Evolutionary conservation across 1,140 invertebrate genomes (phyloP), one percentile per base, ranked within the genome.

Genomic region (Pogonomyrmex californicus): DNA sequence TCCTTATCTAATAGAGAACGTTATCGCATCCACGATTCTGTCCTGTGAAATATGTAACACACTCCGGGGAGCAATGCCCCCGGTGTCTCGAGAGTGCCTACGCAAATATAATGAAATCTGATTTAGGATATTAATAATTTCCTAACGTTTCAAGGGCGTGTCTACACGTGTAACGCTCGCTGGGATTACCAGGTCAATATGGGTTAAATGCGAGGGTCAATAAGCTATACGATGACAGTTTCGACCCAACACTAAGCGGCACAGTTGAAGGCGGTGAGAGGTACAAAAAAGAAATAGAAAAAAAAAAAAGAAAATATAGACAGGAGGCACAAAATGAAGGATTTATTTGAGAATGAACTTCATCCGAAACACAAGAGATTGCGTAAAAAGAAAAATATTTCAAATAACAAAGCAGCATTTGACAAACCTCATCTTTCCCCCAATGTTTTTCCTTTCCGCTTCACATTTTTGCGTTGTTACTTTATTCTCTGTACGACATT

Each of bases 181-280:
- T 83, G 38, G 30, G 68, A 73, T 75, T 75, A 83, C 44, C 41
- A 17, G 79, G 79, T 83, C 68, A 83, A 83, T 83, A 75, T 4
- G 54, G 68, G 79, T 83, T 75, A 83, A 83, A 83, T 60, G 54
- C 79, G 68, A 73, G 44, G 79, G 79, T 83, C 79, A 83, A 83
- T 83, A 36, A 17, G 79, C 51, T 81, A 63, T 49, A 36, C 77
- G 62, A 10, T 75, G 41, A 83, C 68, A 33, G 54, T 60, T 83
- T 83, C 79, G 79, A 68, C 12, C n/a, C 62, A 66, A 36, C 41
- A 60, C 41, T 38, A 83, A 44, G 44, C 54, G 54, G 68, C 51
- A 56, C 17, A 49, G 68, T 12, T 82, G 60, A 58, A 36, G n/a
- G 23, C 78, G 12, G n/a, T 9, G 17, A 30, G 36, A 36, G 33